Evolutionary conservation across 30 jellyfish, hydroid and myxozoan genomes (phyloP), one percentile per base, ranked within the genome.

Genomic region (Cassiopea andromeda): DNA sequence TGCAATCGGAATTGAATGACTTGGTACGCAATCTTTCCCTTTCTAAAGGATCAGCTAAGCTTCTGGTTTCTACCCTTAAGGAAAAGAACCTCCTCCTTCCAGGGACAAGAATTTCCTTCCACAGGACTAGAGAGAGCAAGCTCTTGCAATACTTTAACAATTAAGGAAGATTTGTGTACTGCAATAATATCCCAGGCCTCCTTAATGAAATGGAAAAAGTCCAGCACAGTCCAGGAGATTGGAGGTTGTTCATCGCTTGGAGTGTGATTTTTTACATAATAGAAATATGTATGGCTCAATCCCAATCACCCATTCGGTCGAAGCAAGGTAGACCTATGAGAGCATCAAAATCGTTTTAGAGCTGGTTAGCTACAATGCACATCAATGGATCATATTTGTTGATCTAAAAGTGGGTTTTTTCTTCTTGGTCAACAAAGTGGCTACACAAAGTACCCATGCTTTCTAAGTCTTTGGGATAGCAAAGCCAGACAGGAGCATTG

Each of bases 361-460:
- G 7, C 64, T 54, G 64, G 12, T 54, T 54, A 3, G 10, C 7
- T 54, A 54, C 64, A 54, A 10, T 3, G 10, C 7, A 10, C 64
- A 54, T 10, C 64, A 54, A 54, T 54, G 64, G 64, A 54, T 54
- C 64, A 54, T 54, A 54, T 54, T 6, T 54, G 64, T 54, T 10
- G 87, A 78, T 49, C n/a, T 81, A 60, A 81, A 81, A 81, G 48
- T 81, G 82, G 85, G 54, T 17, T 7, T 16, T 16, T 82, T 69
- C 57, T 82, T 16, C 84, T 57, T 44, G 91, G 88, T 16, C 91
- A 16, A 69, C 91, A 82, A 64, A 27, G 73, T 64, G 85, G 89
- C 45, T 82, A 54, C 57, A 82, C 91, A 59, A 82, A 82, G 67
- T 82, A n/a, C 64, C 91, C 91, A 4, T 82, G 91, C 68, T 82